Percentiles rank a stretch among this genome's conserved stretches.
phyloP scores from a whole-genome alignment of 1,140 invertebrate genomes.

The Octopus sinensis region DNA sequence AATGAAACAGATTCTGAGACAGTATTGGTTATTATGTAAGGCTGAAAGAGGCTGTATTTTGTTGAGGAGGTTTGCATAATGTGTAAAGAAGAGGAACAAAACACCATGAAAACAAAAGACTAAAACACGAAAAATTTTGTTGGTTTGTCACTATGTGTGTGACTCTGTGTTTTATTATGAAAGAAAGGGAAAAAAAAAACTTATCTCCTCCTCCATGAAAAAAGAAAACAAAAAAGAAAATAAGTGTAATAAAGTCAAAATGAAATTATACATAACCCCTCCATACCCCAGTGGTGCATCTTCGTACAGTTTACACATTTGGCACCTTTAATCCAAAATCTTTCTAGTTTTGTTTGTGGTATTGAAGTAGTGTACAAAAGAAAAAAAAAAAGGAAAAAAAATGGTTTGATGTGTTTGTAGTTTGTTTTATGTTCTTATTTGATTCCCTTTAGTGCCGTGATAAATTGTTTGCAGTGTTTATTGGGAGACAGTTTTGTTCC shows the following conservation, averaged over 20 bases:
- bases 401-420: conserved; percentile 13
- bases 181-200: too few species aligned
- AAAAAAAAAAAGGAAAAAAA: background rate
- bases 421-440: background rate
- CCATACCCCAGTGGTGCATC: conserved; percentile 13
- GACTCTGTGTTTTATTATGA: too few species aligned
- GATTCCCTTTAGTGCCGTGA: conserved; percentile 11
- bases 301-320: background rate
- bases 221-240: background rate
- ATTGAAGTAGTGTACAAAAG: conserved; percentile 11
- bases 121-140: too few species aligned
- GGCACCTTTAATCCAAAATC: background rate
- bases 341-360: conserved; percentile 14
- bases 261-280: background rate
- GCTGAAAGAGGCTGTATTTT: too few species aligned
- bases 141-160: too few species aligned
- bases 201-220: too few species aligned
- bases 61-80: too few species aligned
- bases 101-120: too few species aligned
- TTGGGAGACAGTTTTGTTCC: conserved; percentile 9
- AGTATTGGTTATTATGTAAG: too few species aligned
- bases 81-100: too few species aligned
- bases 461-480: conserved; percentile 15
- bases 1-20: too few species aligned
- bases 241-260: background rate